A percentile compares a stretch with the other conserved stretches of the same genome.
Evolutionary conservation across 2,797 vertebrate genomes (phyloP).

Genomic region (Anabas testudineus): DNA sequence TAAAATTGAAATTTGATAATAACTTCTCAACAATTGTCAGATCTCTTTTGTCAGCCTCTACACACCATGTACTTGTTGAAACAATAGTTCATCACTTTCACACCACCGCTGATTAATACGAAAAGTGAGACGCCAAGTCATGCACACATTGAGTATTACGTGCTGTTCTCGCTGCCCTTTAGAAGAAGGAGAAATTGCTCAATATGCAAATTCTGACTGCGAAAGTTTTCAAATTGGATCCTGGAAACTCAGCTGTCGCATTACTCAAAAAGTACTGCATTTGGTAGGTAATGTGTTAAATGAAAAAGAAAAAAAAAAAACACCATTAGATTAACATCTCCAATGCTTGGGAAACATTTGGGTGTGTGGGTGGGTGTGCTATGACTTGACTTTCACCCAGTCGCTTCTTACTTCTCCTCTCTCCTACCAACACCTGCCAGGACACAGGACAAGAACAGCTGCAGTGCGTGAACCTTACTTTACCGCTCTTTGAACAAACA

Average conservation of each 20-base stretch:
- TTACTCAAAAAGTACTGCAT: conserved; percentile 16
- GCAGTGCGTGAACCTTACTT: conserved; percentile 27
- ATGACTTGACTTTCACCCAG: conserved; percentile 10
- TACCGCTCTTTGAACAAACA: conserved; percentile 35
- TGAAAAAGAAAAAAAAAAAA: conserved; percentile 29
- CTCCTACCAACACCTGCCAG: conserved; percentile 32
- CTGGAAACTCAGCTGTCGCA: not conserved
- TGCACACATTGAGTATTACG: not conserved
- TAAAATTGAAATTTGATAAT: too few species aligned
- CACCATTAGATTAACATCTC: conserved; percentile 11
- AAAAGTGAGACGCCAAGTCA: conserved; percentile 14
- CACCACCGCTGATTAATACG: not conserved
- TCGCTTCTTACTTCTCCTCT: not conserved
- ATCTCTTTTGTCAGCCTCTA: not conserved
- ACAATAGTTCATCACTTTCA: not conserved
- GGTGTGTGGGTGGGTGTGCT: conserved; percentile 17
- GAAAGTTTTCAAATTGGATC: conserved; percentile 19
- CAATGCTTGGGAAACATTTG: not conserved
- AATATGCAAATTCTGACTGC: not conserved
- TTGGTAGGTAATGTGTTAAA: conserved; percentile 21
- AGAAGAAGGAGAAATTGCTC: conserved; percentile 1
- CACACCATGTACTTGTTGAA: not conserved
- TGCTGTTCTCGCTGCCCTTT: conserved; percentile 4
- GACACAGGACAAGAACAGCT: conserved; percentile 33
- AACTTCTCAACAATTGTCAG: too few species aligned